Percentiles rank a stretch among this genome's conserved stretches.
Conservation (phyloP, 2,113 vertebrate genomes). For the Chaetorhynchus papuensis region DNA sequence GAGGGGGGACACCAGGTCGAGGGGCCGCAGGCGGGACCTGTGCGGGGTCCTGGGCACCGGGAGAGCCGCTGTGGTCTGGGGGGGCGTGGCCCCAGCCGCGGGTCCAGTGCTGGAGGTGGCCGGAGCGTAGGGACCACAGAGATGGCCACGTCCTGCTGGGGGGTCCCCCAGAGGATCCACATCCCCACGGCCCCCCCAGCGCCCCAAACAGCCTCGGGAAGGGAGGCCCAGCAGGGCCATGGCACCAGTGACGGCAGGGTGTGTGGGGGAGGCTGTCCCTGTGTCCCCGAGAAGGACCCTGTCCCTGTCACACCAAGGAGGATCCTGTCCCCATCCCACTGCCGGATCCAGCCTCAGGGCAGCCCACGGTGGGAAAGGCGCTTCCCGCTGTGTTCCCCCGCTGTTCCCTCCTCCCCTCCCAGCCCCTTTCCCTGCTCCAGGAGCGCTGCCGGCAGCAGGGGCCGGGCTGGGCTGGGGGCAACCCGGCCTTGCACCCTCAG, state of each 20-base stretch:
- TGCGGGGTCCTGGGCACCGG: neutral
- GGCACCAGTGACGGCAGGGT: neutral
- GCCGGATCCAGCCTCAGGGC: fast-evolving
- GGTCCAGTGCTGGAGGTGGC: neutral
- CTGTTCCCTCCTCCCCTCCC: too few species aligned
- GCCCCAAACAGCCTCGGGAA: neutral
- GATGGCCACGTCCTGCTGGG: neutral
- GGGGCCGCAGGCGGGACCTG: too few species aligned
- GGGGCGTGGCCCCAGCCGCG: neutral
- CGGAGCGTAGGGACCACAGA: neutral
- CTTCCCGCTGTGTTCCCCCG: fast-evolving
- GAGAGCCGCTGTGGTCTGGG: neutral
- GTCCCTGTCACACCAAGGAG: too few species aligned
- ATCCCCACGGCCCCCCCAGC: neutral
- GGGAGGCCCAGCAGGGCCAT: neutral
- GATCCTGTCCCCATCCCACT: too few species aligned
- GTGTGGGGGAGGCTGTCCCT: neutral
- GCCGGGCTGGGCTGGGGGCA: neutral
- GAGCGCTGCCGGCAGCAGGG: neutral
- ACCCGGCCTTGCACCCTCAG: neutral
- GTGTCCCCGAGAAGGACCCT: too few species aligned
- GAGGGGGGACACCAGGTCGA: fast-evolving
- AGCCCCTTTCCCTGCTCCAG: too few species aligned
- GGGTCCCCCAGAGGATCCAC: neutral
- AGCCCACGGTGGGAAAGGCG: fast-evolving